A percentile compares a stretch with the other conserved stretches of the same genome.
Evolutionary conservation across 1,140 invertebrate species (phyloP).

Genomic region (Cardiocondyla obscurior): DNA sequence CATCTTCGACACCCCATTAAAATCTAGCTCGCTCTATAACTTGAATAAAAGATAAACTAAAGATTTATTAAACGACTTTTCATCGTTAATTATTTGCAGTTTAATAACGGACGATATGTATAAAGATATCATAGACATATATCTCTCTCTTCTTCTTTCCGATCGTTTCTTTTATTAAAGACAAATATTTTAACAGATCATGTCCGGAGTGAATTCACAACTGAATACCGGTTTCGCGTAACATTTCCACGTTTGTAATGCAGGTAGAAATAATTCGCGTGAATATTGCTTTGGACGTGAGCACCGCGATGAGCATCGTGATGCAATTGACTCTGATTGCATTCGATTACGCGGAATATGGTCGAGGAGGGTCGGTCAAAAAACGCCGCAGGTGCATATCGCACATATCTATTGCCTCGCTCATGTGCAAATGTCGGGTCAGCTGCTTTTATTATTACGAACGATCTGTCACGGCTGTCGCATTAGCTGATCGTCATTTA

Average conservation of each 20-base stretch:
- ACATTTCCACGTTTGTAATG: neutral
- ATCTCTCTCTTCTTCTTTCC: too few relatives aligned
- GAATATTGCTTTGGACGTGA: neutral
- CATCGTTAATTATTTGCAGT: neutral
- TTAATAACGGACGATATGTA: neutral
- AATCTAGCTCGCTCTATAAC: neutral
- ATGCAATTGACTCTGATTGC: slow-evolving; percentile 14
- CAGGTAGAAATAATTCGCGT: neutral
- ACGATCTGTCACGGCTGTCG: neutral
- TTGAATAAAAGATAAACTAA: neutral
- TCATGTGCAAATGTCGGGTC: slow-evolving; percentile 7
- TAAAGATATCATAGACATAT: too few relatives aligned
- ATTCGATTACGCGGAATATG: neutral
- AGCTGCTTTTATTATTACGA: slow-evolving; percentile 35
- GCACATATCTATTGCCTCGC: neutral
- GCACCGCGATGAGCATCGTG: neutral
- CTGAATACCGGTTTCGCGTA: neutral
- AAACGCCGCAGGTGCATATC: neutral
- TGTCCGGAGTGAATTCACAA: neutral
- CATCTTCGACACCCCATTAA: neutral
- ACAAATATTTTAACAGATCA: neutral
- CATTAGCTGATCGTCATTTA: neutral
- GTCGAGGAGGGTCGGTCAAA: neutral
- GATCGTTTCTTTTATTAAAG: neutral
- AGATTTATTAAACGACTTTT: neutral